Evolutionary conservation across 2,113 vertebrate genomes (phyloP).

Genomic region (Peromyscus leucopus): DNA sequence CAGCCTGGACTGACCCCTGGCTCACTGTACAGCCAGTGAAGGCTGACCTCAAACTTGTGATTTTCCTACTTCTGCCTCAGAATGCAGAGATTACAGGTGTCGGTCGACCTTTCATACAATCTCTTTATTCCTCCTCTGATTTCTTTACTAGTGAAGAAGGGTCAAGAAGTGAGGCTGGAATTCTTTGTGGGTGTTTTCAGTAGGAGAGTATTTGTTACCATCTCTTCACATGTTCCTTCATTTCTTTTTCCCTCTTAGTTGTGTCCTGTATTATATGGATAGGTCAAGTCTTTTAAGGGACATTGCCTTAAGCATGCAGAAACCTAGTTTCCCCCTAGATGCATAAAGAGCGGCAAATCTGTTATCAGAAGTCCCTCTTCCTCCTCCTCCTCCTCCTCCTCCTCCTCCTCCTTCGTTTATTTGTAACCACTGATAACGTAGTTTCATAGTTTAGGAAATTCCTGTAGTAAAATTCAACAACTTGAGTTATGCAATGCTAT

Average conservation of each 20-base stretch:
- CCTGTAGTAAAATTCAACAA: conserved; percentile 31
- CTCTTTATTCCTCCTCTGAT: conserved; percentile 59
- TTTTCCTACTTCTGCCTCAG: background rate
- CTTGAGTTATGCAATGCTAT: background rate
- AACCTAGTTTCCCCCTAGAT: conserved; percentile 38
- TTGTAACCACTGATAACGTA: background rate
- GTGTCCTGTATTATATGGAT: background rate
- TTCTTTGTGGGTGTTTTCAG: conserved; percentile 18
- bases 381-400: background rate
- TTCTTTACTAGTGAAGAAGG: conserved; percentile 61
- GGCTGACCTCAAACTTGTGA: background rate
- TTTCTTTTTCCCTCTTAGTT: conserved; percentile 59
- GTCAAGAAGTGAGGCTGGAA: background rate
- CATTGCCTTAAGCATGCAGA: background rate
- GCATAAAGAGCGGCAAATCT: background rate
- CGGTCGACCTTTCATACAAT: conserved; percentile 47
- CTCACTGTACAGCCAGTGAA: background rate
- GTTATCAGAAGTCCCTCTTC: background rate
- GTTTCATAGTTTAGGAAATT: conserved; percentile 58
- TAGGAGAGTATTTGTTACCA: conserved; percentile 27
- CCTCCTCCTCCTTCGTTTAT: background rate
- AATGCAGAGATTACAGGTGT: background rate
- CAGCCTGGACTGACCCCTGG: background rate
- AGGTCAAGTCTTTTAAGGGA: conserved; percentile 30
- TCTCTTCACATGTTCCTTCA: conserved; percentile 6